These are phyloP conservation scores for Pachydiplax longipennis DNA, from an alignment of 2,888 invertebrate species.

Conservation along the genomic window DNA sequence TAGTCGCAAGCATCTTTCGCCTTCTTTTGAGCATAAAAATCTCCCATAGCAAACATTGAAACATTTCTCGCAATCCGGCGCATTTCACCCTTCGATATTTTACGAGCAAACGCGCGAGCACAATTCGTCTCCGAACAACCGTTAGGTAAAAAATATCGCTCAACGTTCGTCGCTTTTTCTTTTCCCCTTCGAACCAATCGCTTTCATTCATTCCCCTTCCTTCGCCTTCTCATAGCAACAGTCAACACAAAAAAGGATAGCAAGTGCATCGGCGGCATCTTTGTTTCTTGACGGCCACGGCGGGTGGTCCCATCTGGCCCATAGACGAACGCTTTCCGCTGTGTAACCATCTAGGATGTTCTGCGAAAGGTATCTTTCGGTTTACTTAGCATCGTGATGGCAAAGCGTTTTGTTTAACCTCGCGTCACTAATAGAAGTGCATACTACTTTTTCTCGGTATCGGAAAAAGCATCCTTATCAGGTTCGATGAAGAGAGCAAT, in stretches of 20 bases:
- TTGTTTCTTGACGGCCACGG: slow-evolving; percentile 16
- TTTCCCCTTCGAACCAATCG: not conserved
- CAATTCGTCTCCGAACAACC: not conserved
- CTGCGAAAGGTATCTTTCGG: not conserved
- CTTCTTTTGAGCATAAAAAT: too few species aligned
- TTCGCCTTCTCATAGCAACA: not conserved
- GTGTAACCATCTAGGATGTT: not conserved
- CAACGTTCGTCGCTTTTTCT: not conserved
- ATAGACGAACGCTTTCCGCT: slow-evolving; percentile 34
- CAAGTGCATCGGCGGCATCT: slow-evolving; percentile 6
- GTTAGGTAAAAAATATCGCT: not conserved
- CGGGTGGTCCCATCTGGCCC: slow-evolving; percentile 37
- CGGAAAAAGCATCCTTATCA: too few species aligned
- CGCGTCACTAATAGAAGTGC: not conserved
- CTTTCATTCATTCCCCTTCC: not conserved
- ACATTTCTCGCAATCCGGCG: not conserved
- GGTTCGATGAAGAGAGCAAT: too few species aligned
- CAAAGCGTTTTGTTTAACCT: not conserved
- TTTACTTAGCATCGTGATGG: slow-evolving; percentile 23
- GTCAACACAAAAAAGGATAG: slow-evolving; percentile 3
- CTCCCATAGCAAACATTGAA: not conserved
- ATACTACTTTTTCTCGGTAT: too few species aligned
- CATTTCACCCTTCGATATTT: not conserved
- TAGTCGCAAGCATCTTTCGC: too few species aligned
- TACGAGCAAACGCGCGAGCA: not conserved